phyloP scores from a whole-genome alignment of 2,888 invertebrate genomes.

The Gortyna flavago region DNA sequence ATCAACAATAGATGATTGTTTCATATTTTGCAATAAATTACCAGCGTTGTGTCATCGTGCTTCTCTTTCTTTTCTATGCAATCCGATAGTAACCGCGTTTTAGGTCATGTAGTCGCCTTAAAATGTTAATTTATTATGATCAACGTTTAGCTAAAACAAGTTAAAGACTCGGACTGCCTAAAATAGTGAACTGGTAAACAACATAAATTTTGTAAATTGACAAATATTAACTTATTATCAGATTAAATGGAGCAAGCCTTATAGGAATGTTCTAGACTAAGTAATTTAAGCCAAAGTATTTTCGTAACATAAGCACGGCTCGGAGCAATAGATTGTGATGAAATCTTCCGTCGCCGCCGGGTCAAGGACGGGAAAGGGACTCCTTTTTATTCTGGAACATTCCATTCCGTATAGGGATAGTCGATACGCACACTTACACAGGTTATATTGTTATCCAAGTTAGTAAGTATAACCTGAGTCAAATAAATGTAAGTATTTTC shows the following conservation, averaged over 20 bases:
- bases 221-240: neutral
- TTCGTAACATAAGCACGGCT: conserved; percentile 18
- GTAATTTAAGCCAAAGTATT: conserved; percentile 21
- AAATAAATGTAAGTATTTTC: neutral
- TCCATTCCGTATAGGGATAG: conserved; percentile 20
- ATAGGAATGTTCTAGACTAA: neutral
- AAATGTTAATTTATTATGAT: conserved; percentile 37
- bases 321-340: conserved; percentile 5
- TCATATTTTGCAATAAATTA: too few relatives aligned
- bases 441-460: neutral
- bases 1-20: too few relatives aligned
- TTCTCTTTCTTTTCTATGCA: too few relatives aligned
- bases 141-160: neutral
- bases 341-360: conserved; percentile 2
- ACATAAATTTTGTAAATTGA: conserved; percentile 3
- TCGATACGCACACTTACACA: neutral
- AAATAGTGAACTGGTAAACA: too few relatives aligned
- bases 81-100: too few relatives aligned
- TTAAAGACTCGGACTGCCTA: conserved; percentile 7
- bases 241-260: conserved; percentile 8
- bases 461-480: neutral
- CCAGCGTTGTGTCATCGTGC: too few relatives aligned
- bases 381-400: conserved; percentile 28
- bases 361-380: conserved; percentile 43
- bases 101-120: too few relatives aligned